These are phyloP conservation scores for Drosophila neonasuta DNA, from an alignment of 2,888 invertebrate genomes.

Conservation along the genomic window DNA sequence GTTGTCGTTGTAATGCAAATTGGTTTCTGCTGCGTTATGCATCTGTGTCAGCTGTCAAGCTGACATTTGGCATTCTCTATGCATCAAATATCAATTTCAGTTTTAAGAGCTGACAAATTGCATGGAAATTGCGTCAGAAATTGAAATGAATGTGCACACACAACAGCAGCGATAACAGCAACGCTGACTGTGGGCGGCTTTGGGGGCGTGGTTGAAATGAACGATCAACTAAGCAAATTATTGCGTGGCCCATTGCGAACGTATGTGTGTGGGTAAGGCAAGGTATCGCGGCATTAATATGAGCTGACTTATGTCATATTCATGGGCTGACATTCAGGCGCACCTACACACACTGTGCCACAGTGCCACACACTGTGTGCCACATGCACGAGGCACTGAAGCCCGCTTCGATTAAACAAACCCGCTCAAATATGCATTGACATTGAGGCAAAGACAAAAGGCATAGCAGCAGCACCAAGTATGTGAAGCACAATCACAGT, in stretches of 20 bases:
- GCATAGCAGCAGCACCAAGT: constrained; percentile 22
- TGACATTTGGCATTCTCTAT: constrained; percentile 52
- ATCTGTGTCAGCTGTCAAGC: constrained; percentile 51
- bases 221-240: constrained; percentile 40
- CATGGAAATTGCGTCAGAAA: constrained; percentile 48
- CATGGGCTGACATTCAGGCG: constrained; percentile 36
- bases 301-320: constrained; percentile 64
- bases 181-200: not conserved
- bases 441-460: constrained; percentile 71
- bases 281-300: constrained; percentile 24
- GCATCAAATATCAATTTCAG: constrained; percentile 57
- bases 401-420: constrained; percentile 74
- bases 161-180: not conserved
- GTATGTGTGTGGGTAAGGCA: constrained; percentile 10
- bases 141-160: constrained; percentile 22
- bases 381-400: constrained; percentile 13
- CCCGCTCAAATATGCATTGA: constrained; percentile 73
- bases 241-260: constrained; percentile 23
- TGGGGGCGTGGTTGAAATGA: constrained; percentile 30
- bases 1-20: constrained; percentile 45
- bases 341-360: constrained; percentile 13
- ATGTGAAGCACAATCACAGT: constrained; percentile 15
- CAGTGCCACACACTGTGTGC: constrained; percentile 41
- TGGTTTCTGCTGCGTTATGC: constrained; percentile 46
- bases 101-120: constrained; percentile 60